These are phyloP conservation scores for cat (Felis catus) DNA, from an alignment of 2,113 vertebrate genomes.

Conservation along the genomic window DNA sequence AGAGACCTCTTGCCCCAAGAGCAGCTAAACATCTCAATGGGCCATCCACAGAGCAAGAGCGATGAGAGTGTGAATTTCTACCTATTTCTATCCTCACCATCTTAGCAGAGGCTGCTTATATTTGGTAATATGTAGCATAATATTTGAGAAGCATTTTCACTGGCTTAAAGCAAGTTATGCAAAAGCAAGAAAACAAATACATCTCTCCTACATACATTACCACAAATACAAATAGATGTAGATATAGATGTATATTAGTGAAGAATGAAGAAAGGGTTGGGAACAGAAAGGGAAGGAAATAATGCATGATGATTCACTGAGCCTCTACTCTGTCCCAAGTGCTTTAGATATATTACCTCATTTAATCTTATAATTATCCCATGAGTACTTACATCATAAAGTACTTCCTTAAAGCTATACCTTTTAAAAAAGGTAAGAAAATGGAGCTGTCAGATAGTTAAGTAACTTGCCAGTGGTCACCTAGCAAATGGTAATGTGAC, in stretches of 20 bases:
- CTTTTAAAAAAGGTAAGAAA: neutral
- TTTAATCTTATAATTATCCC: neutral
- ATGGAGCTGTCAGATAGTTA: neutral
- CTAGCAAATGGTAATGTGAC: neutral
- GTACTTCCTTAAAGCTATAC: neutral
- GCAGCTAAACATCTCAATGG: constrained; percentile 54
- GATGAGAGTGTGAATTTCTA: neutral
- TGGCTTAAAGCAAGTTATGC: neutral
- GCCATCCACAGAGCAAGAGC: neutral
- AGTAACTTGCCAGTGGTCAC: neutral
- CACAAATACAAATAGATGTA: neutral
- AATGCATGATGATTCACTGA: neutral
- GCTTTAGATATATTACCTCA: neutral
- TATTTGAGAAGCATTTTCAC: constrained; percentile 19
- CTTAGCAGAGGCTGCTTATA: neutral
- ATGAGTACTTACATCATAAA: neutral
- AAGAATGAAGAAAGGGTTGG: neutral
- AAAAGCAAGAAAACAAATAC: neutral
- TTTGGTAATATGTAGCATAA: neutral
- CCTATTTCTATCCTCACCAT: neutral
- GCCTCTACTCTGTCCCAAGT: neutral
- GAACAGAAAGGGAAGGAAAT: neutral
- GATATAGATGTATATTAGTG: neutral
- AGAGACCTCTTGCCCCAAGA: constrained; percentile 48
- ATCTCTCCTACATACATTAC: neutral